phyloP scores from a whole-genome alignment of 2,113 vertebrate species.

The Pelecanus crispus region DNA sequence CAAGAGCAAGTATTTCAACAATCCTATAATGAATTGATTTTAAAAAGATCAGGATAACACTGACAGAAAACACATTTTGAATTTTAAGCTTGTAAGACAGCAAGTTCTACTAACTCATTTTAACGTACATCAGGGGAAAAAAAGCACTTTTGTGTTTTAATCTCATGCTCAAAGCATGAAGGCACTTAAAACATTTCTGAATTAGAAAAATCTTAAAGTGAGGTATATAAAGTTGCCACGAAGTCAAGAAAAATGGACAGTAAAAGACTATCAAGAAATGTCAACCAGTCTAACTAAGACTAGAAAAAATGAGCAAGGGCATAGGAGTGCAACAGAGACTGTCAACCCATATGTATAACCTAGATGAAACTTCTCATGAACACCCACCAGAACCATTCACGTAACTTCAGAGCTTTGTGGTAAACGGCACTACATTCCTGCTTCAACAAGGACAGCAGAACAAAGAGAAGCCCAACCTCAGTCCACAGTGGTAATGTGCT shows the following conservation, averaged over 20 bases:
- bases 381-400: not conserved
- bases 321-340: not conserved
- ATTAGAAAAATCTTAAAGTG: not conserved
- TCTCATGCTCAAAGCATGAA: not conserved
- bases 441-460: not conserved
- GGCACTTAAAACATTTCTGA: not conserved
- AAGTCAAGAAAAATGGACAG: not conserved
- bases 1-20: not conserved
- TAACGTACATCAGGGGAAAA: not conserved
- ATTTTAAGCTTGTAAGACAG: not conserved
- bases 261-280: not conserved
- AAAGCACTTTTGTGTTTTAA: not conserved
- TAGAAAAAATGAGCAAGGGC: not conserved
- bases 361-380: not conserved
- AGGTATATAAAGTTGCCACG: not conserved
- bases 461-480: not conserved
- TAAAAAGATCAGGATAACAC: too few relatives aligned
- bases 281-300: not conserved
- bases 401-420: not conserved
- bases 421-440: not conserved
- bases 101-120: not conserved
- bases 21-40: too few relatives aligned
- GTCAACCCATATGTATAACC: not conserved
- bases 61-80: not conserved
- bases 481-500: not conserved